Evolutionary conservation across 1,140 invertebrate species (phyloP).

Genomic region (Thalassaphorura encarpata): DNA sequence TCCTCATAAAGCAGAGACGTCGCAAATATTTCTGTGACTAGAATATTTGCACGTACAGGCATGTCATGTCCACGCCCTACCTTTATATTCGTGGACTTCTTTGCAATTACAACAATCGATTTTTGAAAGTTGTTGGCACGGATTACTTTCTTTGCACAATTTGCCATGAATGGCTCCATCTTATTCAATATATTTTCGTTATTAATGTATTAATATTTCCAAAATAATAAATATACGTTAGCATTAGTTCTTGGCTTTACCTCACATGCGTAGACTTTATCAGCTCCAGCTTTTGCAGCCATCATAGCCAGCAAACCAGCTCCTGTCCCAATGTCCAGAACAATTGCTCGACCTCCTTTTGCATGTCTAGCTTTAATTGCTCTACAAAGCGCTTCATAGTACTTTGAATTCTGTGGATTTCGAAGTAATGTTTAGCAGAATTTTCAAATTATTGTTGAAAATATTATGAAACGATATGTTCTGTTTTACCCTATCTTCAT

Average conservation of each 20-base stretch:
- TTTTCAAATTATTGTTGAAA: neutral
- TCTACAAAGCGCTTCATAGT: conserved; percentile 66
- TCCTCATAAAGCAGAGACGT: conserved; percentile 96
- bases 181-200: neutral
- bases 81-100: conserved; percentile 78
- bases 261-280: conserved; percentile 84
- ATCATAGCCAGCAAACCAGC: conserved; percentile 94
- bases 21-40: conserved; percentile 97
- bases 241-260: too few species aligned
- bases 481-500: conserved; percentile 35
- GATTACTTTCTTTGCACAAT: conserved; percentile 76
- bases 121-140: conserved; percentile 62
- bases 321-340: conserved; percentile 94
- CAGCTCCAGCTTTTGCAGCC: conserved; percentile 79
- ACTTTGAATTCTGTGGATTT: conserved; percentile 68
- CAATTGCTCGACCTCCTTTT: conserved; percentile 63
- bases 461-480: neutral
- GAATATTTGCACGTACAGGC: conserved; percentile 69
- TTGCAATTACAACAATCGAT: conserved; percentile 74
- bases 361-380: conserved; percentile 65
- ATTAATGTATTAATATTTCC: neutral
- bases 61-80: conserved; percentile 62
- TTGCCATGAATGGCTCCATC: conserved; percentile 60
- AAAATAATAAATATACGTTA: too few species aligned
- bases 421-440: conserved; percentile 25